Percentiles rank a stretch among this genome's conserved stretches.
These are phyloP conservation scores for Drosophila subsilvestris DNA, from an alignment of 2,888 invertebrate species.

Conservation along the genomic window DNA sequence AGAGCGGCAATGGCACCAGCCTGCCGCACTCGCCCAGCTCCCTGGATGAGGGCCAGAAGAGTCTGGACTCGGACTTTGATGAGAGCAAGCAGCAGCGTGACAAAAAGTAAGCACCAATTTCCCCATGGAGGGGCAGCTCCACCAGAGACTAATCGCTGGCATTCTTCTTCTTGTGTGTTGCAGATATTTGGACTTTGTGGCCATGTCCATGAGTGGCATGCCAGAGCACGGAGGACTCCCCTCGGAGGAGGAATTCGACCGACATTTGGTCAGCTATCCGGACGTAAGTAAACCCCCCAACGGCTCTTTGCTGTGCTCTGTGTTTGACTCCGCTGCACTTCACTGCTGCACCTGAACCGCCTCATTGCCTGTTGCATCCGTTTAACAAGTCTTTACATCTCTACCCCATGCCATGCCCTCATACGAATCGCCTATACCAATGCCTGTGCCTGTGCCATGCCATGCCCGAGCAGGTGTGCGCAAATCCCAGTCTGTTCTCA, in stretches of 20 bases:
- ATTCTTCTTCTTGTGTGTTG: neutral
- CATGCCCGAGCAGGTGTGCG: slow-evolving; percentile 84
- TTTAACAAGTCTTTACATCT: slow-evolving; percentile 44
- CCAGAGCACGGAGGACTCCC: slow-evolving; percentile 86
- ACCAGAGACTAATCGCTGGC: neutral
- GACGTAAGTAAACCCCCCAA: slow-evolving; percentile 82
- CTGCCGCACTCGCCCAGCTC: slow-evolving; percentile 97
- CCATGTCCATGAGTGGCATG: slow-evolving; percentile 91
- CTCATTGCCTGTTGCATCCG: slow-evolving; percentile 25
- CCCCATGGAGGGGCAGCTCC: slow-evolving; percentile 46
- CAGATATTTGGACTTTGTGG: slow-evolving; percentile 86
- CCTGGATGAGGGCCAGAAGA: slow-evolving; percentile 89
- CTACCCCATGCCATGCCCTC: slow-evolving; percentile 44
- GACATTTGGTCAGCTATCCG: slow-evolving; percentile 85
- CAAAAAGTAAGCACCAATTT: slow-evolving; percentile 83
- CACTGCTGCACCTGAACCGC: slow-evolving; percentile 24
- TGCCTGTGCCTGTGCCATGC: slow-evolving; percentile 13
- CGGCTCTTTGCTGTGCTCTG: slow-evolving; percentile 30
- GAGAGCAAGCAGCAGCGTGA: slow-evolving; percentile 87
- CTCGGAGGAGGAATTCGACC: slow-evolving; percentile 87
- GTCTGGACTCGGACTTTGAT: slow-evolving; percentile 93
- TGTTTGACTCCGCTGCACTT: slow-evolving; percentile 31
- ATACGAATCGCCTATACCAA: slow-evolving; percentile 32
- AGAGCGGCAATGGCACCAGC: slow-evolving; percentile 98
- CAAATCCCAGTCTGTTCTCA: slow-evolving; percentile 90